A percentile compares a stretch with the other conserved stretches of the same genome.
phyloP scores from a whole-genome alignment of 2,888 invertebrate genomes.

The Agrotis puta region DNA sequence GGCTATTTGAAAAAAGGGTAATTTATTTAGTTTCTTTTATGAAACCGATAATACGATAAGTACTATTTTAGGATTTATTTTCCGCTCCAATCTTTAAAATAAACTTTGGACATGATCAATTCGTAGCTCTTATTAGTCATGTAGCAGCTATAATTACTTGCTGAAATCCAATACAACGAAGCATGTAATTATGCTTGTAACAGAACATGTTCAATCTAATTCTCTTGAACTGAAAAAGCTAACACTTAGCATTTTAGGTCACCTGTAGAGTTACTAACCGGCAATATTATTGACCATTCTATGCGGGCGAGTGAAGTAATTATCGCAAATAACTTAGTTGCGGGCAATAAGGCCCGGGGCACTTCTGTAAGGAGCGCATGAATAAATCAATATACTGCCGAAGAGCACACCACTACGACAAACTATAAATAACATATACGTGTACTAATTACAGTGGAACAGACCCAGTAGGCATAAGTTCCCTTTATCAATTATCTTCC shows the following conservation, averaged over 20 bases:
- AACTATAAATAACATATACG: constrained; percentile 76
- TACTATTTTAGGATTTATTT: constrained; percentile 21
- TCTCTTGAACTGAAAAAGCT: constrained; percentile 27
- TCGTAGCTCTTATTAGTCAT: constrained; percentile 11
- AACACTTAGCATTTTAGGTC: constrained; percentile 58
- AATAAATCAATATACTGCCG: constrained; percentile 83
- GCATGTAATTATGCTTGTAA: constrained; percentile 24
- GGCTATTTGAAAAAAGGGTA: constrained; percentile 52
- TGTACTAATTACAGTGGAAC: constrained; percentile 79
- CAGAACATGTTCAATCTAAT: constrained; percentile 10
- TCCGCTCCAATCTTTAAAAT: constrained; percentile 11
- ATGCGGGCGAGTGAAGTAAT: constrained; percentile 76
- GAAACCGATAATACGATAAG: constrained; percentile 23
- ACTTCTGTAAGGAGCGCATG: constrained; percentile 72
- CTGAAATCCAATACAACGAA: constrained; percentile 22
- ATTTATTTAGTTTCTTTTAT: constrained; percentile 38
- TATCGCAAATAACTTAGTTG: constrained; percentile 83
- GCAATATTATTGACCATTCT: constrained; percentile 71
- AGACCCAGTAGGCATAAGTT: constrained; percentile 79
- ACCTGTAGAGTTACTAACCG: constrained; percentile 51
- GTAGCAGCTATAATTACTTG: constrained; percentile 21
- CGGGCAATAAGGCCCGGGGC: constrained; percentile 71
- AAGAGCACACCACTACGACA: constrained; percentile 70
- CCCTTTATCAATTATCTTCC: constrained; percentile 75
- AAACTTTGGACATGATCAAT: not conserved